Conservation (phyloP, 2,797 vertebrate species). For the Clarias platycephalus region DNA sequence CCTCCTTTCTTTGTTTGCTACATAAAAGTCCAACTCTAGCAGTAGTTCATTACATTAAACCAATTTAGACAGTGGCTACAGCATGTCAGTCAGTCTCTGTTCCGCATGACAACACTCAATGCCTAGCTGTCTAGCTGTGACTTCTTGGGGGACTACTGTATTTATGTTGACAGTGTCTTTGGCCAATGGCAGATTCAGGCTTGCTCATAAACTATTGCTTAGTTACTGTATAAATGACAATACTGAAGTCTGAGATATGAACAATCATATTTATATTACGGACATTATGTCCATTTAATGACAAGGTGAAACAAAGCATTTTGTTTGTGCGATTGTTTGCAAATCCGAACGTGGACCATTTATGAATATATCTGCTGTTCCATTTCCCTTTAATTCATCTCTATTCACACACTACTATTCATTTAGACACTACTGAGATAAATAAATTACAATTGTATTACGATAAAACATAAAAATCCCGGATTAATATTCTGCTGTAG, state of each 20-base stretch:
- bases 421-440: not conserved
- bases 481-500: not conserved
- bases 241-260: not conserved
- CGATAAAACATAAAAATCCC: not conserved
- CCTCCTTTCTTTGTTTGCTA: not conserved
- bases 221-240: not conserved
- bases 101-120: not conserved
- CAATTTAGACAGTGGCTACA: not conserved
- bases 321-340: not conserved
- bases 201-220: not conserved
- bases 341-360: not conserved
- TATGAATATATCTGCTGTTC: not conserved
- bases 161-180: not conserved
- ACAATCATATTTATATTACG: not conserved
- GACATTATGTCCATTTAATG: not conserved
- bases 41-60: not conserved
- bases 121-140: too few relatives aligned
- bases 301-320: not conserved
- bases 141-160: not conserved
- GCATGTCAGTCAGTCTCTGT: not conserved
- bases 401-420: not conserved
- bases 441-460: not conserved
- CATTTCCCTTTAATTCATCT: not conserved
- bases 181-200: not conserved
- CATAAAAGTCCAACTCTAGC: not conserved